Base-by-base conservation (phyloP, 2,797 vertebrate genomes). In the Pseudochaenichthys georgianus region DNA sequence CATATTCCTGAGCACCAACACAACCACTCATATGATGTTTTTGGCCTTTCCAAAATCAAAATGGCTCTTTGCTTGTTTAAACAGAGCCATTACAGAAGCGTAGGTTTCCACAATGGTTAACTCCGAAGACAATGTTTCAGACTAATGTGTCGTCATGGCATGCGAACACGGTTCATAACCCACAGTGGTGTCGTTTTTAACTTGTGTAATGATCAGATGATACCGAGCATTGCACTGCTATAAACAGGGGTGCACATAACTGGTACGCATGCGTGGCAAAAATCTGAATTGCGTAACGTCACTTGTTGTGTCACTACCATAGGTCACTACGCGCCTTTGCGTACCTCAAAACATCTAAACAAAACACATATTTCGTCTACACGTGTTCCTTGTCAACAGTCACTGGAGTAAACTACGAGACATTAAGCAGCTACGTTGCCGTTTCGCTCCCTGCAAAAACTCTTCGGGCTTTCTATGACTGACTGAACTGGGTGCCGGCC, bases 131-230 rank as follows among this genome's bases (percentile, higher is more conserved):
- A 58, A 52, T 50, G 46, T 41, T 65, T 67, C 48, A 57, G 57
- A 59, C 52, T 65, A 17, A 63, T 52, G 68, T 61, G 41, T 60
- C 64, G 55, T 64, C 59, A 69, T 65, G 38, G 46, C 43, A 58
- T 48, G 46, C 62, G 78, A 77, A 80, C 47, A 51, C 57, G 50
- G 80, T 31, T 17, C 63, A 79, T 64, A 64, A 21, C 46, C 47
- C 57, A 31, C n/a, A 12, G 58, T 45, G 50, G 58, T 68, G 57
- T 50, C 6, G n/a, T 63, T 68, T 81, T 75, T 65, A 78, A 78
- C 67, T 64, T 77, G 75, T 82, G 62, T 50, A 42, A 65, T 21
- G 68, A 64, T 80, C 64, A 45, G 45, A 55, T 50, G 38, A 70
- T 17, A 57, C 45, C 42, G 48, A 31, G 60, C 51, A 53, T 74